Evolutionary conservation across 2,113 vertebrate genomes (phyloP).

Genomic region (Sclerurus mexicanus): DNA sequence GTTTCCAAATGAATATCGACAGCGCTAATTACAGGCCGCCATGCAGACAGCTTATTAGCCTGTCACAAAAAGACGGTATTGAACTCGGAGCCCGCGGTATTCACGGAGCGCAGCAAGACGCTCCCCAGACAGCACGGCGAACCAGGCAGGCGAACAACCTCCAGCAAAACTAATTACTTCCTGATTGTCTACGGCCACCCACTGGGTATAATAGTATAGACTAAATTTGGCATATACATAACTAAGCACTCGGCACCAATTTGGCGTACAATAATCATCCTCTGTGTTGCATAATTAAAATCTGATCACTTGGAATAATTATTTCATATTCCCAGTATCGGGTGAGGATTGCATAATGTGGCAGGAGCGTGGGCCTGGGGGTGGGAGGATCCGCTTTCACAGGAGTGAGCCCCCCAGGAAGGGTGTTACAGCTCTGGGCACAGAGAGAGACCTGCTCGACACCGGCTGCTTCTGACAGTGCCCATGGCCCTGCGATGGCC

Average conservation of each 20-base stretch:
- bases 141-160: conserved; percentile 61
- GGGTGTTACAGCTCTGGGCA: neutral
- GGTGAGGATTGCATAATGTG: conserved; percentile 28
- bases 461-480: fast-evolving
- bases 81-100: conserved; percentile 42
- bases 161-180: conserved; percentile 77
- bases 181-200: conserved; percentile 77
- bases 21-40: conserved; percentile 63
- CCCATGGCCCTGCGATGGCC: fast-evolving
- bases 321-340: conserved; percentile 56
- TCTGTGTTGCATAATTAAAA: conserved; percentile 70
- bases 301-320: conserved; percentile 69
- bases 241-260: conserved; percentile 68
- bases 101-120: conserved; percentile 64
- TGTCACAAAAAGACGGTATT: conserved; percentile 46
- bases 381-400: fast-evolving
- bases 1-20: conserved; percentile 61
- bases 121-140: conserved; percentile 67
- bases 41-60: conserved; percentile 61
- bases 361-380: neutral
- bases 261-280: conserved; percentile 67
- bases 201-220: conserved; percentile 74
- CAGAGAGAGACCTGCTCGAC: fast-evolving
- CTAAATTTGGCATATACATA: conserved; percentile 71
- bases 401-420: neutral